Percentiles rank a stretch among this genome's conserved stretches.
Evolutionary conservation across 2,888 invertebrate genomes (phyloP).

Genomic region (Lochmaea crataegi): DNA sequence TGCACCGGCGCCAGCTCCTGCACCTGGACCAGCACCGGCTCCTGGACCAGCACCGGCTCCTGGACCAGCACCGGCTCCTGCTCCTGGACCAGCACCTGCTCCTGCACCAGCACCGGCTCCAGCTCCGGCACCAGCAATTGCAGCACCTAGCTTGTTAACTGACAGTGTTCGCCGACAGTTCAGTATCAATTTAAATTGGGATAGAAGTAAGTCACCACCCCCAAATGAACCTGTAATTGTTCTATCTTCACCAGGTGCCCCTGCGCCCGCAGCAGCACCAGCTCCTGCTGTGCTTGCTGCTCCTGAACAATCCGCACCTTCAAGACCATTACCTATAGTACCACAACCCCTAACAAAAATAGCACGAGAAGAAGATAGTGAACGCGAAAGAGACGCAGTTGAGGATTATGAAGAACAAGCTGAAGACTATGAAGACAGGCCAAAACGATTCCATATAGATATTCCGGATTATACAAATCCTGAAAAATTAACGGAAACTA

Average conservation of each 20-base stretch:
- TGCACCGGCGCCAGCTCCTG: slow-evolving; percentile 40
- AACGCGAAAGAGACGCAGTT: slow-evolving; percentile 23
- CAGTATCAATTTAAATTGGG: slow-evolving; percentile 62
- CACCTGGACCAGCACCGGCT: slow-evolving; percentile 40
- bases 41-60: slow-evolving; percentile 46
- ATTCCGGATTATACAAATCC: slow-evolving; percentile 53
- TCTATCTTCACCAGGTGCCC: slow-evolving; percentile 43
- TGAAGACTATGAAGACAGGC: slow-evolving; percentile 43
- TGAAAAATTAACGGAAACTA: slow-evolving; percentile 44
- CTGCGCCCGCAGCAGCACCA: slow-evolving; percentile 40
- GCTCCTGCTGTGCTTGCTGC: slow-evolving; percentile 41
- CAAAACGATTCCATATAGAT: slow-evolving; percentile 50
- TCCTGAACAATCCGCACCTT: slow-evolving; percentile 38
- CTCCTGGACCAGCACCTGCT: slow-evolving; percentile 46
- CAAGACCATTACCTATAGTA: slow-evolving; percentile 24
- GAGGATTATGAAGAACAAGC: slow-evolving; percentile 44
- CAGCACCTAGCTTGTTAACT: slow-evolving; percentile 54
- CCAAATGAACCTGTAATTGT: slow-evolving; percentile 42
- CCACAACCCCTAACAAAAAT: slow-evolving; percentile 41
- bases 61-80: slow-evolving; percentile 45
- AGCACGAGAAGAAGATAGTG: slow-evolving; percentile 10
- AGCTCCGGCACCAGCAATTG: slow-evolving; percentile 42
- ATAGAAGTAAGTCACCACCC: slow-evolving; percentile 56
- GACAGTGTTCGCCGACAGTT: slow-evolving; percentile 62
- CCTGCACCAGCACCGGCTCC: slow-evolving; percentile 45